Evolutionary conservation across 2,888 invertebrate genomes (phyloP).

Genomic region (Xylota segnis): DNA sequence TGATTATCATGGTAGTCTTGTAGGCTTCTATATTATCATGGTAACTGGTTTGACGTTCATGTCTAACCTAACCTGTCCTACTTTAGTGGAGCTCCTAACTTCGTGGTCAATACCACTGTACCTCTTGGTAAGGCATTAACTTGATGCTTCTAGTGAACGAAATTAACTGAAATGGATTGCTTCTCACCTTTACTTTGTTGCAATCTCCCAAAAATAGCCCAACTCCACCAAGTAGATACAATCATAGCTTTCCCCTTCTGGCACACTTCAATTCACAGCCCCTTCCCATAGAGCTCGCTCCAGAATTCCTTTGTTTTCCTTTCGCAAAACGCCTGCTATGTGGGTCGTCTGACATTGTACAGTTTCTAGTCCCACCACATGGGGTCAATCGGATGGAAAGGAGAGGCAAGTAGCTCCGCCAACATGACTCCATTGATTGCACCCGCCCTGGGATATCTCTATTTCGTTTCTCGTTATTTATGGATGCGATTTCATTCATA

Average conservation of each 20-base stretch:
- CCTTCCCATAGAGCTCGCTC: conserved; percentile 5
- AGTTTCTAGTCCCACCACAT: conserved; percentile 40
- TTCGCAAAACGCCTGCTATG: conserved; percentile 39
- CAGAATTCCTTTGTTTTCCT: conserved; percentile 33
- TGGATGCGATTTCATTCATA: conserved; percentile 69
- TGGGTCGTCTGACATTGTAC: conserved; percentile 50
- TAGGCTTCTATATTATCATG: no score
- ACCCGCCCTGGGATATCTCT: conserved; percentile 71
- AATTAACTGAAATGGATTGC: no score
- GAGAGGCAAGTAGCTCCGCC: conserved; percentile 19
- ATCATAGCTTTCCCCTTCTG: conserved; percentile 21
- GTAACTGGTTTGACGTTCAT: no score
- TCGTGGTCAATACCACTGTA: no score
- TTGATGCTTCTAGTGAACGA: no score
- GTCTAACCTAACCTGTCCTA: no score
- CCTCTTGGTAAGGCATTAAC: no score
- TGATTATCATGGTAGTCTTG: no score
- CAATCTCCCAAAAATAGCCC: neutral
- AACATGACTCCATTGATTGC: conserved; percentile 38
- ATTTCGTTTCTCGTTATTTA: conserved; percentile 71
- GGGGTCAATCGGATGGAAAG: conserved; percentile 63
- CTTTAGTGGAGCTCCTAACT: no score
- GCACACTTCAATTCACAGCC: conserved; percentile 14
- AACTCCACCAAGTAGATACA: neutral
- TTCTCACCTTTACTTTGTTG: no score